Base-by-base conservation (phyloP, 2,113 vertebrate species). In the Cheirogaleus medius region DNA sequence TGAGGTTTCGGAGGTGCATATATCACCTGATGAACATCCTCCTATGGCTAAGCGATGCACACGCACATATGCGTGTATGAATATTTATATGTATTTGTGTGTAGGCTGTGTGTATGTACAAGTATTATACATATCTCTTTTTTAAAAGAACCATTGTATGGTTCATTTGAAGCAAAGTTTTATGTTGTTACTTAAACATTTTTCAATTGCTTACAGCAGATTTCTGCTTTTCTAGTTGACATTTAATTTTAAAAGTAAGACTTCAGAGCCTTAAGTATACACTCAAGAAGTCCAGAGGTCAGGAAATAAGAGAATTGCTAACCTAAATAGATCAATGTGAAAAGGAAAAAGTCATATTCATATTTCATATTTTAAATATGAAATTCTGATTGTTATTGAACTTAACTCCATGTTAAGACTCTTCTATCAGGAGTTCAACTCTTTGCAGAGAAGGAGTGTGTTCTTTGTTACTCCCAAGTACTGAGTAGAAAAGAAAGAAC, bases 171-270 rank as follows among this genome's bases (percentile, higher is more conserved):
- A 92, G 73, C 8, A 69, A 91, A 91, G 71, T 66, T 71, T 34
- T 56, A 87, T 80, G 91, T 83, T 87, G 10, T 34, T 93, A 63
- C 63, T 63, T 64, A 77, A 96, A 74, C 5, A 71, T 49, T 81
- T 85, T 83, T n/a, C 63, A 92, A 90, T 74, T 58, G 49, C 47
- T 88, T 64, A 73, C 11, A 37, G 34, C 17, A 92, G 15, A 89
- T 76, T 95, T 69, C 37, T 88, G 20, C 25, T 87, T 97, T 88
- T 42, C 25, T 47, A 49, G 29, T 42, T 58, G 60, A 56, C 73
- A 63, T 74, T 87, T 90, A 78, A 95, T 66, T 93, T 94, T 90
- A 54, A 81, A 87, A 52, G 7, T 85, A 54, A 87, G 6, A 81
- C 18, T 52, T 80, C 23, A 83, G 74, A 96, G 27, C 8, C 34